Percentiles rank a stretch among this genome's conserved stretches.
phyloP scores from a whole-genome alignment of 2,797 vertebrate species.

The Mormyrops attenuatus region DNA sequence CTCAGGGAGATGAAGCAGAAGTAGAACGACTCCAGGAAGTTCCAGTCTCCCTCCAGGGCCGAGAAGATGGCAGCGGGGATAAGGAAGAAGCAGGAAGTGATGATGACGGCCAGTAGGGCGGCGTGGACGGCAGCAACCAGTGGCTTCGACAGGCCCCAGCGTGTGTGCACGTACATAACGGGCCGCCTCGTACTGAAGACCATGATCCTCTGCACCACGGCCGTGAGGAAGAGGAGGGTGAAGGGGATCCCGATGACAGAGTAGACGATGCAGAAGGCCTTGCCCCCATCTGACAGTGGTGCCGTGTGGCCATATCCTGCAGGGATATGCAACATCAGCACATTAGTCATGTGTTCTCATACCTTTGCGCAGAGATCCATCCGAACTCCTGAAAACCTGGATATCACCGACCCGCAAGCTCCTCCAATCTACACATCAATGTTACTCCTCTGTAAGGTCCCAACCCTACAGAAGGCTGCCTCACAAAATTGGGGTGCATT shows the following conservation, averaged over 20 bases:
- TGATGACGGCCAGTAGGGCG: slow-evolving; percentile 66
- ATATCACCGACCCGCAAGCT: background rate
- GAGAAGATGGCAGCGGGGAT: slow-evolving; percentile 90
- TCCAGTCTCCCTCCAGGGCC: slow-evolving; percentile 86
- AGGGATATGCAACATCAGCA: background rate
- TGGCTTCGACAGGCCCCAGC: slow-evolving; percentile 85
- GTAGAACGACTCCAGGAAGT: slow-evolving; percentile 96
- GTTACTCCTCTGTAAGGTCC: background rate
- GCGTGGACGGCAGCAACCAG: slow-evolving; percentile 81
- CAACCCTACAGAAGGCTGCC: background rate
- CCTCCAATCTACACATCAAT: background rate
- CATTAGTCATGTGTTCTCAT: background rate
- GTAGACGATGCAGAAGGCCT: slow-evolving; percentile 94
- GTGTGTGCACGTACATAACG: slow-evolving; percentile 76
- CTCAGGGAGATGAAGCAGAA: slow-evolving; percentile 98
- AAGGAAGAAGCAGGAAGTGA: slow-evolving; percentile 83
- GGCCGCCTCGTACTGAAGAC: slow-evolving; percentile 80
- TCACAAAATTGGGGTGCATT: background rate
- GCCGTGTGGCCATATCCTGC: slow-evolving; percentile 94
- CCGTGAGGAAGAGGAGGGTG: slow-evolving; percentile 93
- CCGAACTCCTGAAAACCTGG: background rate
- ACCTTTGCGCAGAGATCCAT: background rate
- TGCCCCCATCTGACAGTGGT: slow-evolving; percentile 89
- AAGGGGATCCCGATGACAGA: slow-evolving; percentile 92
- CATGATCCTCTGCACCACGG: slow-evolving; percentile 89